Conservation (phyloP, 2,888 invertebrate species). For the Ditylenchus weischeri region DNA sequence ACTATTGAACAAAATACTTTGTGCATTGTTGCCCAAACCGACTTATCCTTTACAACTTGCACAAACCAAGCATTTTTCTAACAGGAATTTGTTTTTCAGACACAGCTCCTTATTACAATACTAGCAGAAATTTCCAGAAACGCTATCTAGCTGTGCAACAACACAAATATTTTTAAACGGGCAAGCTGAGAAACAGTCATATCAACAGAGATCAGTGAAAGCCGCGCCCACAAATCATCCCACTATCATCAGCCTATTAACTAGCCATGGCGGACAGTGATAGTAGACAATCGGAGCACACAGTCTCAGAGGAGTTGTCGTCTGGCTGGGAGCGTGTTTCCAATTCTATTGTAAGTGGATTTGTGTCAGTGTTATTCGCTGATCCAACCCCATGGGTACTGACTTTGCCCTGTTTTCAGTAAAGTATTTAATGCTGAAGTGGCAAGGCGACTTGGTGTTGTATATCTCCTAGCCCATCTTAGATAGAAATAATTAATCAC, state of each 20-base stretch:
- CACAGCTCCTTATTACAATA: too few species aligned
- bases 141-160: too few species aligned
- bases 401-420: not conserved
- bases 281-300: conserved; percentile 2
- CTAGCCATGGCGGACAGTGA: conserved; percentile 2
- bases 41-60: too few species aligned
- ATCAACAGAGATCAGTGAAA: too few species aligned
- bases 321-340: conserved; percentile 56
- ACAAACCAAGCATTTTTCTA: too few species aligned
- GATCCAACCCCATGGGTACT: not conserved
- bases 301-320: conserved; percentile 39
- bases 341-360: conserved; percentile 42
- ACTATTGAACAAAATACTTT: too few species aligned
- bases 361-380: conserved; percentile 5
- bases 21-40: too few species aligned
- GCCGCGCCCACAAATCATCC: too few species aligned
- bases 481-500: not conserved
- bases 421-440: not conserved
- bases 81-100: too few species aligned
- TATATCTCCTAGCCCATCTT: conserved; percentile 1
- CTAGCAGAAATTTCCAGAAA: too few species aligned
- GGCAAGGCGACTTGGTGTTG: not conserved
- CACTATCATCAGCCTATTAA: not conserved
- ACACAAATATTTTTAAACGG: too few species aligned
- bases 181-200: too few species aligned